phyloP scores from a whole-genome alignment of 35 echinoderm and acorn worm species.

The Diadema setosum region DNA sequence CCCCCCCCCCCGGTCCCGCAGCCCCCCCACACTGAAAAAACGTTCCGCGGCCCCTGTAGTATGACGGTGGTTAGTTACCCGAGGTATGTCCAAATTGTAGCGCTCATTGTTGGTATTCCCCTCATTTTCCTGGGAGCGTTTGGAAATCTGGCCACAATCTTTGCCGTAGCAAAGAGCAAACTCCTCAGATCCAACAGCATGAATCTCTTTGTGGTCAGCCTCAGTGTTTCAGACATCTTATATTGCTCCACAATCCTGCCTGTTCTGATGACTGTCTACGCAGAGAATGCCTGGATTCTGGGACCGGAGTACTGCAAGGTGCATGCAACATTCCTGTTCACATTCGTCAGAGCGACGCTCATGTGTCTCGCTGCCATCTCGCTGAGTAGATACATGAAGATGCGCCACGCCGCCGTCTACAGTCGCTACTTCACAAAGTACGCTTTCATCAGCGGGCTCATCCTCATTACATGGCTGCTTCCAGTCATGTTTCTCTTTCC shows the following conservation, averaged over 20 bases:
- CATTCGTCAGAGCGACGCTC: conserved; percentile 28
- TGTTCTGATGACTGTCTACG: conserved; percentile 5
- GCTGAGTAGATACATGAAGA: conserved; percentile 31
- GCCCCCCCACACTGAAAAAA: too few relatives aligned
- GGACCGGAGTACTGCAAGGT: conserved; percentile 17
- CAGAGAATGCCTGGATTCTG: conserved; percentile 24
- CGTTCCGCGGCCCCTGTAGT: too few relatives aligned
- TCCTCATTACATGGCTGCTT: conserved; percentile 13
- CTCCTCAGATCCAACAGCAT: neutral
- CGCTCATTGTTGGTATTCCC: conserved; percentile 34
- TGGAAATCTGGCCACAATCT: conserved; percentile 14
- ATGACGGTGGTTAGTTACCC: neutral
- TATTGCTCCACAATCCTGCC: conserved; percentile 31
- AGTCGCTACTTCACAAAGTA: conserved; percentile 18
- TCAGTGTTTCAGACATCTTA: conserved; percentile 34
- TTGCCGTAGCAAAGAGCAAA: conserved; percentile 16
- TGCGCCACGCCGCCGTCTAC: conserved; percentile 21
- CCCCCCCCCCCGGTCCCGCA: too few relatives aligned
- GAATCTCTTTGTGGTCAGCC: conserved; percentile 28
- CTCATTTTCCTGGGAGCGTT: neutral
- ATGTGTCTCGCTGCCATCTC: conserved; percentile 34
- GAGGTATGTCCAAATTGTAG: neutral
- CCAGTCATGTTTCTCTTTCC: conserved; percentile 31
- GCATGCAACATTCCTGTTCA: conserved; percentile 24
- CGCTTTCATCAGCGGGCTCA: neutral